These are phyloP conservation scores for Himalopsyche japonica DNA, from an alignment of 2,888 invertebrate genomes.

Conservation along the genomic window DNA sequence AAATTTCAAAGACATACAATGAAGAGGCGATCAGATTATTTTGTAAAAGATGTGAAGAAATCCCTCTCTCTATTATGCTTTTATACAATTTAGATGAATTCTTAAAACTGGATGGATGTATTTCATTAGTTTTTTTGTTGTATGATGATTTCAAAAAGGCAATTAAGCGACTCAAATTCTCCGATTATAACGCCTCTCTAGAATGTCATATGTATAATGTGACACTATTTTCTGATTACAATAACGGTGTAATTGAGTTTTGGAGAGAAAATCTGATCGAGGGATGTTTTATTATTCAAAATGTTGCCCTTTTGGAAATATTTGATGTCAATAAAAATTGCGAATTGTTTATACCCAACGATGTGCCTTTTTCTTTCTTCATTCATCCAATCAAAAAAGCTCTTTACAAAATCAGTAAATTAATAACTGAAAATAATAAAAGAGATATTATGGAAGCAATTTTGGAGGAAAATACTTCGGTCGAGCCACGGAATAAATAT, in stretches of 20 bases:
- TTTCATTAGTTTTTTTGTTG: not conserved
- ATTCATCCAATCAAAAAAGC: constrained; percentile 47
- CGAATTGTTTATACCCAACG: not conserved
- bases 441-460: not conserved
- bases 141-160: not conserved
- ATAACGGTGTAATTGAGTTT: not conserved
- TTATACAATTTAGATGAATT: not conserved
- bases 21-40: not conserved
- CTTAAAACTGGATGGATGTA: not conserved
- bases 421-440: constrained; percentile 46
- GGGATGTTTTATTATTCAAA: not conserved
- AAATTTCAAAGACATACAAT: not conserved
- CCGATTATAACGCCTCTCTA: not conserved
- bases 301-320: not conserved
- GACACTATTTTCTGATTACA: not conserved
- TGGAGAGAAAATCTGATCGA: not conserved
- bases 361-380: not conserved
- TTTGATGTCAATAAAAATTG: not conserved
- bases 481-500: constrained; percentile 34
- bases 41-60: not conserved
- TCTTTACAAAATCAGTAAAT: constrained; percentile 53
- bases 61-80: not conserved
- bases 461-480: not conserved
- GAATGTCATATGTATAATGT: not conserved
- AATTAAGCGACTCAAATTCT: not conserved